Evolutionary conservation across 2,888 invertebrate species (phyloP), one percentile per base, ranked within the genome.

Genomic region (Carpatolechia fugitivella): DNA sequence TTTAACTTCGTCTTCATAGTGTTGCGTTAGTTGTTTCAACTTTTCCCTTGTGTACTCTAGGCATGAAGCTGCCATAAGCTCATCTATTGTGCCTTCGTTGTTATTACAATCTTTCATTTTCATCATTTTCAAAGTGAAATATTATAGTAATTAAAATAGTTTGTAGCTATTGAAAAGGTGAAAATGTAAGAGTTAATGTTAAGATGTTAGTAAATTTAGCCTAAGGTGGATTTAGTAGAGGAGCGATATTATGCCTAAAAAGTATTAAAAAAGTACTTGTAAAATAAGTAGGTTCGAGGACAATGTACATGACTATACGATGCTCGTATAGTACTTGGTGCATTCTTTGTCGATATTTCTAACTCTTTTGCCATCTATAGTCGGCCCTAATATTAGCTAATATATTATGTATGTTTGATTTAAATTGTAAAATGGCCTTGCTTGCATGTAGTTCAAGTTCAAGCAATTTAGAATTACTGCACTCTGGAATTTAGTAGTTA

Each of bases 231-330:
- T 81, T 75, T 69, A 69, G 63, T 76, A 73, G 72, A 77, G 69
- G 76, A 79, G 79, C 76, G 78, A 73, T 71, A 72, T 64, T 78
- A 82, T 86, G 85, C 89, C 89, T 87, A 69, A 71, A 86, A 89
- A 89, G 89, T 88, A 89, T 89, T 89, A 89, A 82, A 80, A 78
- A 62, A 74, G 83, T 86, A 88, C 75, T 72, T 88, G 83, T 85
- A 84, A 75, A 65, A 77, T 82, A 82, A 62, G 76, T 82, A 81
- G 79, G 77, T 65, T 68, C 74, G 85, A 80, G 85, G 85, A 86
- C 80, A 74, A 69, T 86, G 89, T 85, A 88, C 89, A 69, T 77
- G 87, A 88, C 88, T 89, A 81, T 88, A 86, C 88, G 89, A 67
- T 73, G 61, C 66, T 78, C 87, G 88, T 85, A 88, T 83, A 88